Conservation (phyloP, 2,797 vertebrate species). For the Syngnathus rostellatus region DNA sequence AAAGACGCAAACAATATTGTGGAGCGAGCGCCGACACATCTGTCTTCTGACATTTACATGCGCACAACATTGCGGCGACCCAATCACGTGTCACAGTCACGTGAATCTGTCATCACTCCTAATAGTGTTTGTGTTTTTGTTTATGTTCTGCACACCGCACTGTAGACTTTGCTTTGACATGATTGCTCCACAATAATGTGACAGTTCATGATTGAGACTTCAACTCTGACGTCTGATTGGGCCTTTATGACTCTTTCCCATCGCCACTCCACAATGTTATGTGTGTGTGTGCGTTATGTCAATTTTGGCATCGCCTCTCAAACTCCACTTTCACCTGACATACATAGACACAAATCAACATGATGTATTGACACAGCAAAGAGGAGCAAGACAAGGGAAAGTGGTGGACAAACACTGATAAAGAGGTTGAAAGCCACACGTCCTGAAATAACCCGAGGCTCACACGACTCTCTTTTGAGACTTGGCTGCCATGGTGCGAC, state of each 20-base stretch:
- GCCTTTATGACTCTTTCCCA: too few species aligned
- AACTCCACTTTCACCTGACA: not conserved
- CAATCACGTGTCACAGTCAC: not conserved
- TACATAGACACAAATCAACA: not conserved
- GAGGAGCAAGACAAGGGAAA: conserved; percentile 2
- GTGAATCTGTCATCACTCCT: not conserved
- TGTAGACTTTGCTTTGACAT: too few species aligned
- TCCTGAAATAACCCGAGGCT: conserved; percentile 22
- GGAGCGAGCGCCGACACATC: too few species aligned
- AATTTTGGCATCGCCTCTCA: not conserved
- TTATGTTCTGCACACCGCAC: too few species aligned
- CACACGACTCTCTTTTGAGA: conserved; percentile 15
- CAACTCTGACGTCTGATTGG: too few species aligned
- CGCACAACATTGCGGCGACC: not conserved
- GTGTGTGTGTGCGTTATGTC: too few species aligned
- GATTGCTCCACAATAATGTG: too few species aligned
- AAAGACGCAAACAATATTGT: too few species aligned
- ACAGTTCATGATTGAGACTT: too few species aligned
- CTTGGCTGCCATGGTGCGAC: conserved; percentile 4
- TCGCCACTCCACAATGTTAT: not conserved
- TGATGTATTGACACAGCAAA: not conserved
- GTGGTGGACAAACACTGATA: not conserved
- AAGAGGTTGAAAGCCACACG: conserved; percentile 2
- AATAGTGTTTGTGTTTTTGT: not conserved
- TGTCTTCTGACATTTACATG: too few species aligned